Evolutionary conservation across 2,113 vertebrate species (phyloP), one percentile per base, ranked within the genome.

Genomic region (Hemiscyllium ocellatum): DNA sequence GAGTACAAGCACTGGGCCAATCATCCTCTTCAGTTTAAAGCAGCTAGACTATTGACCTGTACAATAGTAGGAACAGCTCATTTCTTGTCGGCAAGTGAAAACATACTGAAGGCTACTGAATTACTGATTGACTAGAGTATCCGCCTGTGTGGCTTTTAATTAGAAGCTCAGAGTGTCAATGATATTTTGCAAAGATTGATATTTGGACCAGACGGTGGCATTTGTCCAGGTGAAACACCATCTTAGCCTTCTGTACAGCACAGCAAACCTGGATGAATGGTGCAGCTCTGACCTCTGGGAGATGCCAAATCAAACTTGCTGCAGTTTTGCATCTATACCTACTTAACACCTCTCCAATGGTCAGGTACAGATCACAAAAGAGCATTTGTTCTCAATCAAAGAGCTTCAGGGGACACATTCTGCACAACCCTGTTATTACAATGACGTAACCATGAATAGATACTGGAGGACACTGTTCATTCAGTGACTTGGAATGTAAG

Each of bases 301-400:
- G 17, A 56, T 3, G 5, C 13, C 52, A 56, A 61, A 61, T 52
- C 13, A 26, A 56, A 33, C 24, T 89, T 24, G 26, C 26, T 90
- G 26, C 0, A 24, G 3, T 89, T 52, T 89, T 56, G 87, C 8
- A 22, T 47, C 87, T 65, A 26, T 33, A 17, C 50, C 2, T 52
- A 22, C 50, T 86, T 86, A 52, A 47, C 5, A 2, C n/a, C 89
- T 37, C n/a, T 42, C 61, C 3, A n/a, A 56, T 65, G 15, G 29
- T 50, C 87, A 93, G 89, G 56, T 93, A 93, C 56, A 93, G 61
- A 19, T 93, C 89, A 93, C 61, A 68, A 93, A 91, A 61, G 8
- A 19, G 61, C 17, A 22, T 91, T 93, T 93, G 61, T 24, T 93
- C 89, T 22, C 1, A 4, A n/a, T 61, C 52, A 93, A 93, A 33